Base-by-base conservation (phyloP, 1,140 invertebrate species). In the Aphaenogaster floridana region DNA sequence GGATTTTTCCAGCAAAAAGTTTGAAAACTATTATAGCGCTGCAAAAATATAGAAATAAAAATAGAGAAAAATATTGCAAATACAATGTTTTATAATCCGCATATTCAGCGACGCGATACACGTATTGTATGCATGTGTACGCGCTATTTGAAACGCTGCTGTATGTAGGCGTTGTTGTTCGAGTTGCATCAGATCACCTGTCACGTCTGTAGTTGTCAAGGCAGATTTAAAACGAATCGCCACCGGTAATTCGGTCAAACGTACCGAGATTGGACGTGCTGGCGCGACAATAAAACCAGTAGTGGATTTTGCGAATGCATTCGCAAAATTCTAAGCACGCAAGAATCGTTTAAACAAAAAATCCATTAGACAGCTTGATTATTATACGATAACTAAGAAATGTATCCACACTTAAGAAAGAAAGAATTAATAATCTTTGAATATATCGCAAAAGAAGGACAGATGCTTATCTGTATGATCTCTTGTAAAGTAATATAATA, bases 241-340 rank as follows among this genome's bases (percentile, higher is more conserved):
- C 61, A 36, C 50, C 36, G 21, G 42, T 88, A 89, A 88, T 86
- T 89, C 88, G 87, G 79, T 72, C 66, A 81, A 81, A 81, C 79
- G 79, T 81, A 88, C 86, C 50, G 57, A 39, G n/a, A n/a, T 17
- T 57, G 77, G 77, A 74, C 76, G 80, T 63, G 84, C 87, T 68
- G 69, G 86, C 88, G 78, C 48, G 48, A 84, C 87, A 88, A 89
- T 89, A 74, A 89, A 83, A 63, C 57, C 28, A 39, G 54, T 50
- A 54, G 64, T 48, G 57, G 9, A 66, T 79, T 64, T 36, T 17
- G 9, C 36, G 34, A 50, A 50, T 45, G 42, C 42, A 5, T 48
- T 69, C 42, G 21, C 28, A 63, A 63, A 63, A 45, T 9, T 3
- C n/a, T 59, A 61, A 42, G 11, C 39, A 28, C 57, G 42, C 8